Evolutionary conservation across 1,140 invertebrate genomes (phyloP), one percentile per base, ranked within the genome.

Genomic region (Lepidurus arcticus): DNA sequence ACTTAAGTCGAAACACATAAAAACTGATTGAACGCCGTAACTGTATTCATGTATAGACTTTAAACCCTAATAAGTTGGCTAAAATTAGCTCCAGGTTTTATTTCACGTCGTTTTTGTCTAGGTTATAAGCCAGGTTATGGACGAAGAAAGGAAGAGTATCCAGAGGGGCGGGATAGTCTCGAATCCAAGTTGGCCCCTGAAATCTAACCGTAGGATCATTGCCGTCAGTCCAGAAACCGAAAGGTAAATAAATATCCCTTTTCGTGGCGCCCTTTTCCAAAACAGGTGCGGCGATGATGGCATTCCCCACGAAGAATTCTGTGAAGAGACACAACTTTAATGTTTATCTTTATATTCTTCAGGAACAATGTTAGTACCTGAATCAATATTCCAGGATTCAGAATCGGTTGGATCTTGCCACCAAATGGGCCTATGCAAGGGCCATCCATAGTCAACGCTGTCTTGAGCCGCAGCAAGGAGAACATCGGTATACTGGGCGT

Each of bases 361-460:
- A 43, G 16, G 42, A n/a, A 5, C 4, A 21, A 43, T 1, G 74
- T 13, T 42, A 6, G 26, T 78, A 78, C 78, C 65, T 73, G 78
- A 78, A 45, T 90, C 89, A 73, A 92, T 88, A 34, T 84, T 87
- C 24, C 90, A 88, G 2, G 92, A 91, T 73, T 85, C 85, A 24
- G 84, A 78, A 81, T 94, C 90, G 0, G 84, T 85, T 0, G 94
- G 93, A 80, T 91, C 91, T 1, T 94, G 82, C 94, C 94, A 97
- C 94, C 95, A 97, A n/a, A 97, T 88, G 0, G 94, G 94, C n/a
- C 92, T 86, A 85, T 96, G 93, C 47, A 94, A 88, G 0, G 93
- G 93, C 10, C 88, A 87, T 77, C 93, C 94, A 5, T 87, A 86
- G 1, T 82, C 73, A 0, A 90, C 87, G 13, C 91, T 86, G 76